Evolutionary conservation across 2,797 vertebrate species (phyloP), one percentile per base, ranked within the genome.

Genomic region (Syndactyla subalaris): DNA sequence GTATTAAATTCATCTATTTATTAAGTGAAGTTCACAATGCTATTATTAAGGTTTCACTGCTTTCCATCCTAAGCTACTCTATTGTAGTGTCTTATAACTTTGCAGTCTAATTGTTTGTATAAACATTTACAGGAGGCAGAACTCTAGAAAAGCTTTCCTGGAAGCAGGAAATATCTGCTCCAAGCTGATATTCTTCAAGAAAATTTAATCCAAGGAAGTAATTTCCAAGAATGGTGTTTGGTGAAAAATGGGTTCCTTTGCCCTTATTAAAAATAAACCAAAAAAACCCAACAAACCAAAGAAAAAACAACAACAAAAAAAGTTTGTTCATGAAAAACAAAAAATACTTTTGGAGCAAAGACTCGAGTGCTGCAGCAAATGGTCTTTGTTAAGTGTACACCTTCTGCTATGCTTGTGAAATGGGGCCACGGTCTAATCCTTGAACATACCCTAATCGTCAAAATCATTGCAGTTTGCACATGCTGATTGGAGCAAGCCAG

Each of bases 131-230:
- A 86, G 77, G 39, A 86, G 90, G 38, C 10, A 90, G 62, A 81
- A 41, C 70, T 94, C 88, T 88, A 92, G 95, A 93, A 97, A 90
- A 92, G 62, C 80, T 86, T 95, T 93, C 90, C 92, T 96, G 92
- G 85, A 96, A 96, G 80, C 77, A 88, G 92, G 88, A 95, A 94
- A 66, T 94, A 74, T 79, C 83, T 96, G 90, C 71, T 88, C 23
- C 24, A 70, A 92, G 73, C 48, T 96, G 93, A 95, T 88, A 86
- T 6, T 45, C 88, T 92, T 88, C 39, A 84, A 70, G 70, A 96
- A 95, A 88, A 93, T 73, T 94, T 88, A 41, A 85, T 71, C 61
- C 70, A 85, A 90, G 51, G 71, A 82, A 62, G 79, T 78, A 1
- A 30, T 54, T 92, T 95, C 65, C 70, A 93, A 89, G 75, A 92